Base-by-base conservation (phyloP, 2,888 invertebrate genomes). In the Drosophila acutilabella region DNA sequence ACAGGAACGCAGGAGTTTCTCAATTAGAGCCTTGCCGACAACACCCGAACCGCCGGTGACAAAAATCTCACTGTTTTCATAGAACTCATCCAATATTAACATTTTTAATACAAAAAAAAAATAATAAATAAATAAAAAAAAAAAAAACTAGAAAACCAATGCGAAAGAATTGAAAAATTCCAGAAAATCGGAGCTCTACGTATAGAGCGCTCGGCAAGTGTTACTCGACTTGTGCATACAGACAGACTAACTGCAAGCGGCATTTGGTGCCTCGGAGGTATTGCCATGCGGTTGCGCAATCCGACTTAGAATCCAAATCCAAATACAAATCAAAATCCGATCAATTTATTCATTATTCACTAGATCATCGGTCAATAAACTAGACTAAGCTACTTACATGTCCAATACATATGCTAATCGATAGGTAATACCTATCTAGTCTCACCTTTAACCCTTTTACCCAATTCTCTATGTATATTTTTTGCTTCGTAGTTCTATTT, bases 11-110 rank as follows among this genome's bases (percentile, higher is more conserved):
- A 98, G 92, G 3, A 98, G 92, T 91, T 98, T 98, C 91, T 98
- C 98, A 5, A 98, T 93, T 18, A 98, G 91, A 0, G 96, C 96
- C 93, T 98, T 98, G 0, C 98, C 98, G 91, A 98, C 94, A 88
- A 98, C 98, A 93, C 94, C 94, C 23, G 96, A 96, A 0, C 95
- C 96, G 2, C 98, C 98, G 0, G 97, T 98, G 1, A 98, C 93
- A 52, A 98, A 95, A 18, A 97, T 93, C 14, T 94, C 95, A 73
- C 95, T 94, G 11, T 94, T 95, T 30, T 93, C 93, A 88, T 94
- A 97, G 90, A 95, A 97, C 30, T 64, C 62, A 33, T 11, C 41
- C 48, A 73, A 4, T 14, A 38, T 20, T 36, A 16, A 38, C 45
- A 57, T 36, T 2, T 7, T 57, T 36, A 11, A 23, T n/a, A 18